These are phyloP conservation scores for Stenurella melanura DNA, from an alignment of 2,888 invertebrate species.

Conservation along the genomic window DNA sequence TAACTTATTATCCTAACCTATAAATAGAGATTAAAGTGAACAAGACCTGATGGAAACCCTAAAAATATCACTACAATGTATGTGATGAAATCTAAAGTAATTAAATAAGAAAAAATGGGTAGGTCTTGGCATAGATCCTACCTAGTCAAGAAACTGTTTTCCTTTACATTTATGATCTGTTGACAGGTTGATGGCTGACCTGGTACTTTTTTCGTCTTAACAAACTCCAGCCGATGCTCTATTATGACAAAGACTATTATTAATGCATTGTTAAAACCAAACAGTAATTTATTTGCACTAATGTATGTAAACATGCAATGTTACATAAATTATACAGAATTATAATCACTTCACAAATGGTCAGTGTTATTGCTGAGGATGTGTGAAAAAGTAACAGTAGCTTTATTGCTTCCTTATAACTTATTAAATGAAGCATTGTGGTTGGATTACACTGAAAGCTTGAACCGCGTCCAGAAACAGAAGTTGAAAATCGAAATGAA, in stretches of 20 bases:
- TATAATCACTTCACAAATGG: too few species aligned
- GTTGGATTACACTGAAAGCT: too few species aligned
- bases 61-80: background rate
- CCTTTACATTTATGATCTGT: conserved; percentile 7
- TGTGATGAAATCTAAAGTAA: background rate
- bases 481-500: too few species aligned
- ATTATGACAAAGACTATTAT: background rate
- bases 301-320: background rate
- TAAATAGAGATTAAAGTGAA: background rate
- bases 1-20: background rate
- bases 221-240: background rate
- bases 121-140: background rate
- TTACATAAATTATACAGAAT: background rate
- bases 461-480: too few species aligned
- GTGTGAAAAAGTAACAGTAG: too few species aligned
- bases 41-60: background rate
- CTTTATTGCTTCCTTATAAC: too few species aligned
- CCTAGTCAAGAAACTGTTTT: conserved; percentile 3
- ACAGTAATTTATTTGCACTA: background rate
- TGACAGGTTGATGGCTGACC: conserved; percentile 15
- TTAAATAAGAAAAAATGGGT: conserved; percentile 15
- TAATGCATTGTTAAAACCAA: background rate
- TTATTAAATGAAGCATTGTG: too few species aligned
- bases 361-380: too few species aligned
- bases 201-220: background rate